phyloP scores from a whole-genome alignment of 2,888 invertebrate genomes.

The Neocrepidodera transversa region DNA sequence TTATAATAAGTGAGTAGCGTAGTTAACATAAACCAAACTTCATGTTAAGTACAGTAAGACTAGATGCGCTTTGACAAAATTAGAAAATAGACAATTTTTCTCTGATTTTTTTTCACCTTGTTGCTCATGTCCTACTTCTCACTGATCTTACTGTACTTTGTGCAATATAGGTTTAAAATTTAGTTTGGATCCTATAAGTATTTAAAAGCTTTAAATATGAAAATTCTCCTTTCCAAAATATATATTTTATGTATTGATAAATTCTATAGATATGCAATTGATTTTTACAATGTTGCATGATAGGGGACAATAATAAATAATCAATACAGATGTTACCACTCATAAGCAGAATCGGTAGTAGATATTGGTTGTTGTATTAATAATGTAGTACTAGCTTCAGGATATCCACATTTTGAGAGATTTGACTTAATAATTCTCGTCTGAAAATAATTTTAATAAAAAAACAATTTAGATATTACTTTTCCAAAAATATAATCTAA shows the following conservation, averaged over 20 bases:
- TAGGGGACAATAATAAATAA: not conserved
- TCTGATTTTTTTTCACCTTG: too few species aligned
- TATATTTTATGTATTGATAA: conserved; percentile 4
- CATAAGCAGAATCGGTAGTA: conserved; percentile 51
- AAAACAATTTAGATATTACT: too few species aligned
- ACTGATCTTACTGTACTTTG: too few species aligned
- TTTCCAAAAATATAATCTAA: too few species aligned
- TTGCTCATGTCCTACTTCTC: too few species aligned
- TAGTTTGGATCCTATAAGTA: conserved; percentile 1
- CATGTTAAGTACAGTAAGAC: too few species aligned
- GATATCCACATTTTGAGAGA: conserved; percentile 44
- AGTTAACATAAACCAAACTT: too few species aligned
- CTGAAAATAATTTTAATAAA: conserved; percentile 35
- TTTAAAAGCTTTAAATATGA: conserved; percentile 11
- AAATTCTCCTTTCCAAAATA: conserved; percentile 20
- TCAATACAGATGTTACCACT: conserved; percentile 50
- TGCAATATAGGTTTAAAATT: conserved; percentile 3
- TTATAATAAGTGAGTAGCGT: too few species aligned
- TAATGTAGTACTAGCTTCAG: conserved; percentile 51
- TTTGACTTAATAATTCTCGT: conserved; percentile 42
- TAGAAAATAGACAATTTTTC: too few species aligned
- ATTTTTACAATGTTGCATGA: not conserved
- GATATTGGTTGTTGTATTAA: conserved; percentile 55
- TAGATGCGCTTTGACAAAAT: too few species aligned
- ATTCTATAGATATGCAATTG: conserved; percentile 8